Percentiles rank a stretch among this genome's conserved stretches.
Conservation (phyloP, 2,113 vertebrate genomes). For the Eretmochelys imbricata region DNA sequence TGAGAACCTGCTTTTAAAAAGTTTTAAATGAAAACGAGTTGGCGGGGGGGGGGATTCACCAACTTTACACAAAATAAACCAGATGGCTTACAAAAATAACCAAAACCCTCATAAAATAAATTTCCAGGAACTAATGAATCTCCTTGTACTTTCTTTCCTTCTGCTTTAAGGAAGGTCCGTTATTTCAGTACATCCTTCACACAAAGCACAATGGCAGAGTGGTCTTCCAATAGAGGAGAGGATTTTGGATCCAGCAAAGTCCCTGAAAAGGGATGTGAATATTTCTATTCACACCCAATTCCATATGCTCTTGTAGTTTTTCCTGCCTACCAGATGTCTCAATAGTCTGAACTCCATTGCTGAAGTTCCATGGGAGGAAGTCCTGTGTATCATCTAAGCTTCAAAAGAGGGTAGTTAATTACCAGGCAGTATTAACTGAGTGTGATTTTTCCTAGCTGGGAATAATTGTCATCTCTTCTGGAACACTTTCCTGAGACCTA, state of each 20-base stretch:
- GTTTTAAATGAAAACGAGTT: not conserved
- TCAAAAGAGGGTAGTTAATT: not conserved
- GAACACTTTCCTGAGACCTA: not conserved
- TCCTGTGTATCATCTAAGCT: not conserved
- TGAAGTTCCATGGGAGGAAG: not conserved
- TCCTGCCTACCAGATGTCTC: not conserved
- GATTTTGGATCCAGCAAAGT: not conserved
- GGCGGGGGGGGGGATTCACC: not conserved
- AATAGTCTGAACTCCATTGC: not conserved
- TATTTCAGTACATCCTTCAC: not conserved
- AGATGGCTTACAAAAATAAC: not conserved
- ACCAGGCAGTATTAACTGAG: not conserved
- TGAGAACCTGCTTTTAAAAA: not conserved
- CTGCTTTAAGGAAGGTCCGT: not conserved
- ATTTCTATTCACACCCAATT: not conserved
- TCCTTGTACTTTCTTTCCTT: not conserved
- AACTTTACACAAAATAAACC: not conserved
- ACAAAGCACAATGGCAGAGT: accelerated
- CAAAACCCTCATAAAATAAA: not conserved
- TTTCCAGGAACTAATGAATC: not conserved
- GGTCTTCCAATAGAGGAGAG: not conserved
- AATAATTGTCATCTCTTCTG: not conserved
- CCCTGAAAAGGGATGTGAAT: not conserved
- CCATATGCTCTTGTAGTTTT: not conserved
- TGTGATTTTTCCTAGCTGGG: not conserved